Base-by-base conservation (phyloP, 2,888 invertebrate genomes). In the Tigriopus californicus region DNA sequence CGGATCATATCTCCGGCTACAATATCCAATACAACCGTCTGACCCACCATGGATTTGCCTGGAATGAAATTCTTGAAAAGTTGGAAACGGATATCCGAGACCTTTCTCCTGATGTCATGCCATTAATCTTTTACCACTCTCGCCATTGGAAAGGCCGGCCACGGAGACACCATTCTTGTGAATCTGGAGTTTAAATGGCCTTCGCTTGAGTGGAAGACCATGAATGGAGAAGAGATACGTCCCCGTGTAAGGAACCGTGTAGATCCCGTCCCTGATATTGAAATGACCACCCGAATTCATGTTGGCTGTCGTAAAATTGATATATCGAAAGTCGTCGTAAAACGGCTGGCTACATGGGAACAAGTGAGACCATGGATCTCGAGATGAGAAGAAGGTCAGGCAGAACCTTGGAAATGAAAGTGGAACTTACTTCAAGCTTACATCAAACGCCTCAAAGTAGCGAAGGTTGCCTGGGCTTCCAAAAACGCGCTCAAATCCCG, bases 381-480 rank as follows among this genome's bases (percentile, higher is more conserved):
- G 20, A 4, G 6, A 22, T 18, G 22, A 20, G 22, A 18, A 47
- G 20, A 15, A 18, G 41, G 41, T 13, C 41, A 41, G 11, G 11
- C 13, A 13, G 41, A 11, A 12, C 13, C 20, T 15, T 15, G 18
- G 47, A n/a, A n/a, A n/a, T n/a, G n/a, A n/a, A n/a, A n/a, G n/a
- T n/a, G n/a, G 15, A 49, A 15, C 22, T 13, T 49, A 49, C 49
- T 22, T 22, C 12, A 54, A 41, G 3, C 40, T 15, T 1, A 25
- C 58, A 48, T 58, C 58, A 58, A 58, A 58, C 13, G 58, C 58
- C 40, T 15, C 48, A 58, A 58, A 58, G 49, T 48, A 15, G 24
- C 58, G 25, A 13, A 58, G 58, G 40, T 58, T 49, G 48, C 58
- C 58, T n/a, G 49, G 58, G 25, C 40, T 49, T n/a, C 48, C 47